Conservation (phyloP, 1,140 invertebrate genomes). For the Bathynomus jamesi region DNA sequence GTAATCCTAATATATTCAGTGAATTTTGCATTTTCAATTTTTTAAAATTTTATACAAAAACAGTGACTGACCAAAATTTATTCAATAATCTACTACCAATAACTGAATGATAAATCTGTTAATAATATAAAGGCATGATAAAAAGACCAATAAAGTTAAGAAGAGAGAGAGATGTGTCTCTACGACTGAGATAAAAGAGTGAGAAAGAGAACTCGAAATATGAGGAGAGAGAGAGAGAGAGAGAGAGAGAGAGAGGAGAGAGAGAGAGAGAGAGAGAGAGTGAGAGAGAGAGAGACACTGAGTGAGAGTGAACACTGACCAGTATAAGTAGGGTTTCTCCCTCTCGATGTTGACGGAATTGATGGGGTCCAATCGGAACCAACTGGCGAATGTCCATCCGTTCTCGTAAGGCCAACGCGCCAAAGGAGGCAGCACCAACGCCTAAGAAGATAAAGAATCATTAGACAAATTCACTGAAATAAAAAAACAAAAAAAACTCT, state of each 20-base stretch:
- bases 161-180: neutral
- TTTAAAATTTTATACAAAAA: too few species aligned
- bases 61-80: too few species aligned
- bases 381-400: constrained; percentile 98
- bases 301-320: constrained; percentile 65
- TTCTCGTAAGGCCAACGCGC: constrained; percentile 97
- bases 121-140: constrained; percentile 8
- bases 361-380: constrained; percentile 96
- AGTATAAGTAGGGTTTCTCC: constrained; percentile 96
- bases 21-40: too few species aligned
- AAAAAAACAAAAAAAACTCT: too few species aligned
- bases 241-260: constrained; percentile 5
- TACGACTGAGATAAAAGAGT: neutral
- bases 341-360: constrained; percentile 97
- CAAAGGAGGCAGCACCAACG: constrained; percentile 89
- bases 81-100: too few species aligned
- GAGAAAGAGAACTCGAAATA: constrained; percentile 7
- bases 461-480: too few species aligned
- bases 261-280: constrained; percentile 16
- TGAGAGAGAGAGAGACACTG: too few species aligned
- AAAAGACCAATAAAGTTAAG: constrained; percentile 9
- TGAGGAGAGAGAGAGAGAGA: neutral
- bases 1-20: too few species aligned
- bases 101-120: too few species aligned
- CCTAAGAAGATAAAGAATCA: constrained; percentile 56